Evolutionary conservation across 2,797 vertebrate species (phyloP).

Genomic region (Cottoperca gobio): DNA sequence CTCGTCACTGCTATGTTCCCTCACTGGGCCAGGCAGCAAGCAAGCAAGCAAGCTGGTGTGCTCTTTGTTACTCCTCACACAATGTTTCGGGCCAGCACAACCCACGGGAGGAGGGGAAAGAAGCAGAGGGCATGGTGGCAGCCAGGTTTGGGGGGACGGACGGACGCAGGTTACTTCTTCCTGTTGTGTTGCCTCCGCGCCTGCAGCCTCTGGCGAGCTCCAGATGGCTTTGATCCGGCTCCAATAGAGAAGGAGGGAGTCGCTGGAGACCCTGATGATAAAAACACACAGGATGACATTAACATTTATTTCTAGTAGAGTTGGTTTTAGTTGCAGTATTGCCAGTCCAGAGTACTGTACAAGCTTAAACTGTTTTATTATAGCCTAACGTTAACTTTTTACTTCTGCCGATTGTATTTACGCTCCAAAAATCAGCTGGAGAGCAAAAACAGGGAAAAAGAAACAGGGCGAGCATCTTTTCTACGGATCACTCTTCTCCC

Average conservation of each 20-base stretch:
- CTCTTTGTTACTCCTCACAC: constrained; percentile 47
- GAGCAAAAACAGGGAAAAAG: too few species aligned
- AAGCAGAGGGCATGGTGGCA: constrained; percentile 37
- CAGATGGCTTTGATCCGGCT: constrained; percentile 88
- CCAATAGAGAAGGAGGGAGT: constrained; percentile 93
- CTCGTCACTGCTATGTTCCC: constrained; percentile 44
- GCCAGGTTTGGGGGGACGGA: constrained; percentile 38
- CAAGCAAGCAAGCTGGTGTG: constrained; percentile 36
- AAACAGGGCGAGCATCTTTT: too few species aligned
- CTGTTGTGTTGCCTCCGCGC: constrained; percentile 92
- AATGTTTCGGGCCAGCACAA: constrained; percentile 54
- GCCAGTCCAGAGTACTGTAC: too few species aligned
- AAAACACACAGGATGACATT: background rate
- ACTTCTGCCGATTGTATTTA: too few species aligned
- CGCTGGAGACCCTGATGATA: constrained; percentile 83
- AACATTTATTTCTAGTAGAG: background rate
- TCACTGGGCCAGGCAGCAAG: constrained; percentile 36
- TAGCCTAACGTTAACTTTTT: too few species aligned
- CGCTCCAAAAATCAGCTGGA: too few species aligned
- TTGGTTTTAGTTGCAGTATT: too few species aligned
- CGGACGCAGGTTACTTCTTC: constrained; percentile 88
- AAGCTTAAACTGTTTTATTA: too few species aligned
- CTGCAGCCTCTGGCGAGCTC: constrained; percentile 91
- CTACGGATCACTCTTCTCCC: too few species aligned
- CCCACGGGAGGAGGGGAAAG: constrained; percentile 41